Evolutionary conservation across 2,113 vertebrate genomes (phyloP), one percentile per base, ranked within the genome.

Genomic region (Stegostoma tigrinum): DNA sequence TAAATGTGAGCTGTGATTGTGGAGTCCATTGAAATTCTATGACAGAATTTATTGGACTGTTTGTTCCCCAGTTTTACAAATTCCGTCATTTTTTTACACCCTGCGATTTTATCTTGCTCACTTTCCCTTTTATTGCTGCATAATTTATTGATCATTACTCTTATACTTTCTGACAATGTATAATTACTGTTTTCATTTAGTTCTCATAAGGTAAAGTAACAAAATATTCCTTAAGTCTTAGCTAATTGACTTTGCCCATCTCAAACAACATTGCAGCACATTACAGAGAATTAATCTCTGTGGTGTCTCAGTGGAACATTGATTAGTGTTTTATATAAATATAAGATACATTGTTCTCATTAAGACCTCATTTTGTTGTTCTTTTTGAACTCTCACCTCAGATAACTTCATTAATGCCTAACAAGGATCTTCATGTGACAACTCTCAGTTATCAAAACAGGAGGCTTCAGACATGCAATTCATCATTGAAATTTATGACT

Each of bases 261-360:
- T 94, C 72, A 95, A 30, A 48, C 94, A 95, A 45, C 61, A 90
- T 34, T 23, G 52, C 0, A 15, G 14, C 0, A 42, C 14, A 95
- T 95, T 30, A 70, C 48, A 7, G 21, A 95, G 42, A 72, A 24
- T 14, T 24, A 75, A 12, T 24, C 66, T 95, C 45, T 48, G 45
- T 72, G 68, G 42, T 95, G 94, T 95, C 68, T 19, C 68, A 75
- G 24, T 48, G 42, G 68, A 95, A 4, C 12, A 68, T 14, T 30
- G 66, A 70, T 70, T 10, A 42, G 34, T 68, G 52, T 27, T 70
- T 68, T 70, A 30, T 42, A 45, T 27, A 95, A 70, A 48, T 48
- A 52, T 27, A 30, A 72, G 94, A 95, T 75, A 6, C 17, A 95
- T 95, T 72, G 67, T 24, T 52, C 45, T 95, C 68, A 95, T 95